Base-by-base conservation (phyloP, 2,888 invertebrate species). In the Physocephala rufipes region DNA sequence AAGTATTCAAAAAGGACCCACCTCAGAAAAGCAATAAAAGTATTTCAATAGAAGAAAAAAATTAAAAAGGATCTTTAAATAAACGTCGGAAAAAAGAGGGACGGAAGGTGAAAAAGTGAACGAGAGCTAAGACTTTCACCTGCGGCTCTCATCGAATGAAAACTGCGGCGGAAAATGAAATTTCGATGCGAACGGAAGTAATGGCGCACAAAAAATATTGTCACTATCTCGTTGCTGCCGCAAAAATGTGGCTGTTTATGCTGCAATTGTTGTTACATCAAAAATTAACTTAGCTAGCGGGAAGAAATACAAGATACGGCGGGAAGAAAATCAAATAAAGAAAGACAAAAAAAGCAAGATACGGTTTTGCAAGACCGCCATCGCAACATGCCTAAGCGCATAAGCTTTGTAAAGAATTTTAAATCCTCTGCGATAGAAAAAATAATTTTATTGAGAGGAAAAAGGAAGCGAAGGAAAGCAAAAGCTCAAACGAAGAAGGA, bases 111-210 rank as follows among this genome's bases (percentile, higher is more conserved):
- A 53, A 24, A n/a, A 12, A 53, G 21, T 21, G 49, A 21, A 47
- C 24, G 53, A 19, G 36, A 66, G 66, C 13, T n/a, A 36, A 53
- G 47, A 16, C 24, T 43, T 2, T 15, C 58, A 43, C n/a, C n/a
- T 16, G 26, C 21, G 63, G 47, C 16, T 45, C 49, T 47, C n/a
- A n/a, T n/a, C 13, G 21, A 43, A 28, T 21, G 26, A 13, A 2
- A 51, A n/a, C 1, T 28, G 51, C 9, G 16, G 13, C 15, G 24
- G 47, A n/a, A 63, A 47, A 47, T 63, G 63, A n/a, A n/a, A n/a
- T 63, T 63, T 63, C 47, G 47, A 16, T 47, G 63, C 47, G 47
- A 47, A 47, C 51, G 65, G 65, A 65, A 51, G 30, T 30, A 65
- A 51, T 36, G 24, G 53, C 63, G 47, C 63, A 64, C 21, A 53